Base-by-base conservation (phyloP, 1,140 invertebrate species). In the Halyomorpha halys region DNA sequence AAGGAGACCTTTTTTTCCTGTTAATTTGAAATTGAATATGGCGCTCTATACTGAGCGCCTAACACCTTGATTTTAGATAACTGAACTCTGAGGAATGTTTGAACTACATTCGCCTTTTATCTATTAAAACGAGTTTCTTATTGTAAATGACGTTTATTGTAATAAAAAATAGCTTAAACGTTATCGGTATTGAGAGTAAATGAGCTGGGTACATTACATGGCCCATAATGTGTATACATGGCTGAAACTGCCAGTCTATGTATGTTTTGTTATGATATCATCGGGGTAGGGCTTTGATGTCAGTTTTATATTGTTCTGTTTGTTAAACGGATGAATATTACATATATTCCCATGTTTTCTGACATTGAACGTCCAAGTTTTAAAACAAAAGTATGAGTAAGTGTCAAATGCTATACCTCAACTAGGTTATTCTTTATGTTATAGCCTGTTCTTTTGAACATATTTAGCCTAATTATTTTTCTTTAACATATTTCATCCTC, bases 181-280 rank as follows among this genome's bases (percentile, higher is more conserved):
- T 30, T 8, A 30, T 30, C 27, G 27, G 27, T 30, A 30, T 30
- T 30, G 3, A 8, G 3, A 8, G 27, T 3, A 30, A 30, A 30
- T 30, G 27, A 30, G 27, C 3, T 30, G 8, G 27, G 27, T 3
- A 30, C 27, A 30, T 3, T 30, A 30, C 3, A 4, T 30, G 27
- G 27, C 27, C 27, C 8, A 8, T 30, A 4, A 30, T 53, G 21
- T 53, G 21, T 53, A 18, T 53, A 53, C 51, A 53, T 23, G 51
- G 51, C 51, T 21, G 51, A 3, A 19, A 53, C 13, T 18, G 51
- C 51, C 34, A 61, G 9, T 25, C 49, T 64, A 39, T 9, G 39
- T 27, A 15, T 49, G 61, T 56, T 56, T 56, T 64, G 53, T 64
- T 64, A 64, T 64, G 62, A 64, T 64, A 64, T 64, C 62, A 64